Base-by-base conservation (phyloP, 2,797 vertebrate species). In the Garrulus glandarius region DNA sequence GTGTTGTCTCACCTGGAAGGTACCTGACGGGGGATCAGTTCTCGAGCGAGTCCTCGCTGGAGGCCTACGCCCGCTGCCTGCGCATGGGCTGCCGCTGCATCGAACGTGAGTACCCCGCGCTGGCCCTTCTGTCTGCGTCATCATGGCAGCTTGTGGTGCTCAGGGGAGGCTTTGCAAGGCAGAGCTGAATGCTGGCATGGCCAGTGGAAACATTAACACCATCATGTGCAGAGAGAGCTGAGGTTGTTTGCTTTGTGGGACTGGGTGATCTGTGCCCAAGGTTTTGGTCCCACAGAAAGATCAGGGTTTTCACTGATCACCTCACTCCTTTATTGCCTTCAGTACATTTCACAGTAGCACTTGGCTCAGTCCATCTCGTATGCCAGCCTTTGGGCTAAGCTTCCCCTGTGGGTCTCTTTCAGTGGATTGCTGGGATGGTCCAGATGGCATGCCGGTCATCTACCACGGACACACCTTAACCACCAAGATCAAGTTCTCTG, bases 381-480 rank as follows among this genome's bases (percentile, higher is more conserved):
- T 56, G 23, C 8, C 68, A 65, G 52, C 34, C 56, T 53, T 55
- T 64, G 64, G 41, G 39, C 53, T 94, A 2, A 94, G 67, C 29
- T 84, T 85, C 6, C n/a, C 24, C 39, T 1, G 0, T 44, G 78
- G n/a, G 22, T 95, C 50, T 84, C 92, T 97, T 97, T 55, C 97
- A 99, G 99, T 99, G 99, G 99, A 99, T 97, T 99, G 99, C 98
- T 99, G 99, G 99, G 99, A 99, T 2, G 99, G 99, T 85, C 99
- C 99, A 0, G 99, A 99, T 34, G 99, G 98, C 84, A 99, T 99
- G 99, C 99, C 99, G 0, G 99, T 99, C 92, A 99, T 99, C 96
- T 99, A 99, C 98, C 99, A 99, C 0, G 99, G 99, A 37, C 99
- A 99, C 97, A 99, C 99, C 36, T 99, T 99, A 74, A 99, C 99